Base-by-base conservation (phyloP, 2,888 invertebrate genomes). In the Phaonia tiefii region DNA sequence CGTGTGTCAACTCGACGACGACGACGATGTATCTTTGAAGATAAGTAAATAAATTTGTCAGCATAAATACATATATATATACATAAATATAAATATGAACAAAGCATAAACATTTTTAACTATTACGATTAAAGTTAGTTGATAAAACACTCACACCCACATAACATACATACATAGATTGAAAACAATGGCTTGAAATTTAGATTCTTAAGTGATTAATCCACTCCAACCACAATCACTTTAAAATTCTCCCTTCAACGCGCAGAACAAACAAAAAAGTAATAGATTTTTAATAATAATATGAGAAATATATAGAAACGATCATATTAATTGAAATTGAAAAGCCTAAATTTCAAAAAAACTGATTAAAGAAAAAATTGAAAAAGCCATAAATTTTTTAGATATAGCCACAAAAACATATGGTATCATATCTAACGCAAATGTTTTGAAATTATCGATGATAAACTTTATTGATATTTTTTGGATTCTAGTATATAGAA, bases 11-110 rank as follows among this genome's bases (percentile, higher is more conserved):
- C 39, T 20, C 37, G 31, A 31, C 31, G 8, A 31, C 3, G 31
- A 31, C 8, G 31, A 31, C 8, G 31, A 31, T 31, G 31, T 63
- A 39, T 63, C 39, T 63, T 42, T 63, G 72, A 10, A 49, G 60
- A 63, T 72, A 78, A 78, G 71, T 71, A 63, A 75, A 75, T 22
- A 39, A 63, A 63, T 39, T 63, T 63, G 26, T 56, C 56, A n/a
- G 8, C 31, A 8, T 31, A 31, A 26, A 26, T 39, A 42, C 31
- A 26, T 58, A 26, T 60, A 60, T 26, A 42, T 42, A 63, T 8
- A 63, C 42, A 56, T 70, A 70, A 17, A 51, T 11, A 39, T 39
- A 74, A 56, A 51, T 39, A 65, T 42, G 31, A 37, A 17, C 11
- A 51, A 37, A 51, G 22, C 51, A 54, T 65, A 66, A 26, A 8